These are phyloP conservation scores for Crenuchus spilurus DNA, from an alignment of 2,797 vertebrate species.

Conservation along the genomic window DNA sequence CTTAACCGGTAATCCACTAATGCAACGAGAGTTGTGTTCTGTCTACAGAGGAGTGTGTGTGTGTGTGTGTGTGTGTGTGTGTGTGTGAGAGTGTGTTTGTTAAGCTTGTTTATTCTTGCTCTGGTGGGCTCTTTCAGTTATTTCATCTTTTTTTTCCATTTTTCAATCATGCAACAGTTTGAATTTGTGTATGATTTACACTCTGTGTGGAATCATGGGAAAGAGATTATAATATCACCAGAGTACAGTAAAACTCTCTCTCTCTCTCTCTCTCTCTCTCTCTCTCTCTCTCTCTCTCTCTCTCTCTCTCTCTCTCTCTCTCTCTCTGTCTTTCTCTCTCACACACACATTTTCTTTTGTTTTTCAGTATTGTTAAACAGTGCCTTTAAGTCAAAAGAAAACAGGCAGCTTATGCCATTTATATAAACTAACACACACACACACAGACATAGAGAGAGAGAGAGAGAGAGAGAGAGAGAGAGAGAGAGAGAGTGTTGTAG, in stretches of 20 bases:
- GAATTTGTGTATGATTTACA: neutral
- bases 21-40: conserved; percentile 7
- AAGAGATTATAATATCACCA: neutral
- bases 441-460: conserved; percentile 14
- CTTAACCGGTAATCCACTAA: conserved; percentile 38
- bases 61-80: conserved; percentile 33
- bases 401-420: neutral
- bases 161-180: neutral
- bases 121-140: neutral
- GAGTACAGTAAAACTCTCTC: neutral
- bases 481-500: neutral
- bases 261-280: neutral
- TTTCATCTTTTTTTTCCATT: neutral
- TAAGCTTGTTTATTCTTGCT: neutral
- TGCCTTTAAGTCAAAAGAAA: neutral
- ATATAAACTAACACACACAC: conserved; percentile 25
- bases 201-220: no score
- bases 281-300: neutral
- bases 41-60: conserved; percentile 16
- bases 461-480: no score
- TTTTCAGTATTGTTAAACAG: neutral
- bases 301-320: conserved; percentile 10
- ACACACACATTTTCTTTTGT: neutral
- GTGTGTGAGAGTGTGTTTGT: neutral
- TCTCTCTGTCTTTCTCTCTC: neutral